A percentile compares a stretch with the other conserved stretches of the same genome.
phyloP scores from a whole-genome alignment of 2,888 invertebrate genomes.

The Unio pictorum region DNA sequence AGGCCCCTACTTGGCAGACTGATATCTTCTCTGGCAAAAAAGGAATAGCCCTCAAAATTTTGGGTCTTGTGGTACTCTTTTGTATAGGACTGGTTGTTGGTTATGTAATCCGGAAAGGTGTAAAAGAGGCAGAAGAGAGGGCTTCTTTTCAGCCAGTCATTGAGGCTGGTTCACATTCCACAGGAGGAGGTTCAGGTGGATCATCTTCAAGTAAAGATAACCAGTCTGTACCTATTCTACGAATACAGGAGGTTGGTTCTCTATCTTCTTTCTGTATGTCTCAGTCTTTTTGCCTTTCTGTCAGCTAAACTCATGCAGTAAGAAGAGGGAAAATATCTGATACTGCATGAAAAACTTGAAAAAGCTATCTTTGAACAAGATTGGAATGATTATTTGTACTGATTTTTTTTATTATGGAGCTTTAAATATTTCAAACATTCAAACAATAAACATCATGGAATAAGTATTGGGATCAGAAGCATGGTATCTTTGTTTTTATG shows the following conservation, averaged over 20 bases:
- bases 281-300: neutral
- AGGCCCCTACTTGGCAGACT: slow-evolving; percentile 11
- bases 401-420: too few relatives aligned
- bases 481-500: too few relatives aligned
- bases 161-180: too few relatives aligned
- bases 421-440: too few relatives aligned
- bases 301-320: neutral
- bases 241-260: slow-evolving; percentile 29
- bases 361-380: too few relatives aligned
- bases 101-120: slow-evolving; percentile 47
- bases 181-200: too few relatives aligned
- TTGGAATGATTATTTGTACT: too few relatives aligned
- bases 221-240: slow-evolving; percentile 9
- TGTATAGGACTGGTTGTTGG: slow-evolving; percentile 58
- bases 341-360: too few relatives aligned
- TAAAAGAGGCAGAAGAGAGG: slow-evolving; percentile 1
- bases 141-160: too few relatives aligned
- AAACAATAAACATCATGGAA: too few relatives aligned
- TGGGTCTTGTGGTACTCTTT: slow-evolving; percentile 50
- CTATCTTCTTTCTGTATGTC: neutral
- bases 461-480: too few relatives aligned
- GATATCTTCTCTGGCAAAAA: slow-evolving; percentile 52
- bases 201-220: neutral
- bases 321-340: too few relatives aligned
- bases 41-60: slow-evolving; percentile 50